Evolutionary conservation across 1,140 invertebrate species (phyloP).

Genomic region (Drosophila aff.): DNA sequence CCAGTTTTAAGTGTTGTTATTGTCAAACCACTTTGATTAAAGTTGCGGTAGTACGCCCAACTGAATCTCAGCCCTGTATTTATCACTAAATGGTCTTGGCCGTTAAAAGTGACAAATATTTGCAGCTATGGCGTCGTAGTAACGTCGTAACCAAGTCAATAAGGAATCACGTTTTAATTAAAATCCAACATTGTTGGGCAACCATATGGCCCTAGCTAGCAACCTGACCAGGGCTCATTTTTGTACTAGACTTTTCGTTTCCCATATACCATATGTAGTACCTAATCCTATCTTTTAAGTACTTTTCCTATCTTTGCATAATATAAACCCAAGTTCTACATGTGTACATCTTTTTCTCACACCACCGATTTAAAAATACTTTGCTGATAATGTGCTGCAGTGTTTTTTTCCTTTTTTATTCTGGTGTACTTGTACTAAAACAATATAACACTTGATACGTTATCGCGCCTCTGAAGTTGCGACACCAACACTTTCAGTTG

Average conservation of each 20-base stretch:
- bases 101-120: conserved; percentile 17
- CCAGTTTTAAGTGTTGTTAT: conserved; percentile 30
- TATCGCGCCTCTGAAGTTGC: conserved; percentile 68
- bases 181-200: conserved; percentile 10
- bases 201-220: neutral
- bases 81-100: conserved; percentile 2
- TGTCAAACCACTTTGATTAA: conserved; percentile 14
- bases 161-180: neutral
- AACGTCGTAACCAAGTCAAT: neutral
- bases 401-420: conserved; percentile 43
- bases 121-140: conserved; percentile 8
- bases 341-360: conserved; percentile 29
- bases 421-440: conserved; percentile 60
- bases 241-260: conserved; percentile 15
- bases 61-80: neutral
- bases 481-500: conserved; percentile 58
- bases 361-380: conserved; percentile 32
- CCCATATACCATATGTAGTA: conserved; percentile 1
- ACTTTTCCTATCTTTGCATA: conserved; percentile 52
- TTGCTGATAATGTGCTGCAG: conserved; percentile 26
- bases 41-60: conserved; percentile 28
- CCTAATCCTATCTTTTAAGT: conserved; percentile 27
- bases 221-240: conserved; percentile 11
- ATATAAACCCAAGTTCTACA: conserved; percentile 31
- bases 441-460: conserved; percentile 78